Base-by-base conservation (phyloP, 2,113 vertebrate genomes). In the Cinclus mexicanus region DNA sequence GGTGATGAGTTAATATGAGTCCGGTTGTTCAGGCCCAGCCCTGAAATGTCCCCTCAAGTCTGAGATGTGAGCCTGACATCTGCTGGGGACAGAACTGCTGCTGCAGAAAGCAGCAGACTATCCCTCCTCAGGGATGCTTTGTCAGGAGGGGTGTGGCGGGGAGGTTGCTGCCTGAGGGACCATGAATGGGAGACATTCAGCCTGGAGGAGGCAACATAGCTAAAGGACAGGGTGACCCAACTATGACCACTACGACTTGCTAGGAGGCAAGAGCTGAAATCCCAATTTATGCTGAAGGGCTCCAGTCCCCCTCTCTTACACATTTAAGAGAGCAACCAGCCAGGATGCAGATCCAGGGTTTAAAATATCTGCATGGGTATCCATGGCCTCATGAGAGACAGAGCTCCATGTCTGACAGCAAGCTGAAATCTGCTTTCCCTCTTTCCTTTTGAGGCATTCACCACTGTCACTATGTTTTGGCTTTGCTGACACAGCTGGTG, bases 51-150 rank as follows among this genome's bases (percentile, higher is more conserved):
- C 86, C 53, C 52, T 89, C 72, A 56, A 53, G 80, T 72, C 14
- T 13, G 57, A 96, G 79, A 76, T 41, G 85, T 86, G 90, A 95
- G 88, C 57, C 85, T 95, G 93, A 87, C 90, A 90, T 68, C 88
- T 93, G 83, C 90, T 93, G 90, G 80, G 83, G 87, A 86, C 80
- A 71, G 41, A 76, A 67, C 26, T 4, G 3, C 33, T 77, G 68
- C 90, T 68, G 33, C 69, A 60, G 60, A 53, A 75, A 44, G 37
- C 0, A 0, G 15, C n/a, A 49, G 76, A 18, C 24, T 31, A 12
- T 14, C 44, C 69, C 57, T 78, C 44, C 82, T 59, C 60, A 13
- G 25, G 57, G 17, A 25, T 50, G 33, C 52, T 24, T 39, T 74
- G 39, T 14, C n/a, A 13, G 75, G 31, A 52, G 50, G 26, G 11